Percentiles rank a stretch among this genome's conserved stretches.
phyloP scores from a whole-genome alignment of 2,888 invertebrate genomes.

The Nymphalis c-album region DNA sequence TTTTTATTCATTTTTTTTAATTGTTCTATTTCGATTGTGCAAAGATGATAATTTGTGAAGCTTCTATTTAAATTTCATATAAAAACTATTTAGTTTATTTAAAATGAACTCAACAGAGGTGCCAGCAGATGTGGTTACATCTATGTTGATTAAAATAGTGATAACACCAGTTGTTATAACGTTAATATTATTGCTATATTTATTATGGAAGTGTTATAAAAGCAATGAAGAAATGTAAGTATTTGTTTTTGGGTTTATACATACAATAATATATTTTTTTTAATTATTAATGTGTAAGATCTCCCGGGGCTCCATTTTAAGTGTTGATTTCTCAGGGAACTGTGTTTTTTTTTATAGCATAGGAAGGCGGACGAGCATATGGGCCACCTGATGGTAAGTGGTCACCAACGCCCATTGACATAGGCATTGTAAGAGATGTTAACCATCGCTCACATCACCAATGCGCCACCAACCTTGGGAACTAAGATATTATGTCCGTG shows the following conservation, averaged over 20 bases:
- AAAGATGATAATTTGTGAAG: slow-evolving; percentile 2
- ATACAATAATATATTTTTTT: no score
- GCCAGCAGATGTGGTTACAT: slow-evolving; percentile 1
- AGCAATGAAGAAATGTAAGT: slow-evolving; percentile 63
- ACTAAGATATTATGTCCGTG: no score
- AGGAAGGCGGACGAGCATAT: no score
- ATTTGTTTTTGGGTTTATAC: background rate
- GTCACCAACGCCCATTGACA: no score
- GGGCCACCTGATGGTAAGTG: no score
- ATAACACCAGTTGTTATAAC: slow-evolving; percentile 31
- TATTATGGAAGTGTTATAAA: slow-evolving; percentile 58
- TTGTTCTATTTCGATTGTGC: background rate
- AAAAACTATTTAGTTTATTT: background rate
- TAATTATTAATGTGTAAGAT: no score
- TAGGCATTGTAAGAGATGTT: no score
- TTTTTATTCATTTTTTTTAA: background rate
- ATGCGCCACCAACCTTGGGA: no score
- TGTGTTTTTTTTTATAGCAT: no score
- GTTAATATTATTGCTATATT: slow-evolving; percentile 46
- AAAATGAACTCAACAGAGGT: slow-evolving; percentile 22
- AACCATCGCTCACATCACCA: no score
- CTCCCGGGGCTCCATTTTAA: no score
- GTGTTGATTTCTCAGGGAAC: no score
- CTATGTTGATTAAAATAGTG: slow-evolving; percentile 21
- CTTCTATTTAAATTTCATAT: background rate